phyloP scores from a whole-genome alignment of 2,888 invertebrate genomes.

The Philopedon plagiatum region DNA sequence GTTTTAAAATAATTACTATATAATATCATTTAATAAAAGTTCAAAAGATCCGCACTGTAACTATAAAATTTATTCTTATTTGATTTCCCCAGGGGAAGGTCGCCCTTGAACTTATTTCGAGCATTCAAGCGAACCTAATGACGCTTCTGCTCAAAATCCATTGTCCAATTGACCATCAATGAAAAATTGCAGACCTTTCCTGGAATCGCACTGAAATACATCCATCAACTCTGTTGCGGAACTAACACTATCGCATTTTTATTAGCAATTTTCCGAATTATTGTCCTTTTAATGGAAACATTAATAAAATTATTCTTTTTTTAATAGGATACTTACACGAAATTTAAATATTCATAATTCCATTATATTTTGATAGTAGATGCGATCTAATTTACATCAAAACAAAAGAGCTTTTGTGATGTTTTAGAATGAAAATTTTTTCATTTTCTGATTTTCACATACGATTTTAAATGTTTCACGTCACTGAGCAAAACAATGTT shows the following conservation, averaged over 20 bases:
- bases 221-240: conserved; percentile 26
- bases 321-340: too few relatives aligned
- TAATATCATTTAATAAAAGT: too few relatives aligned
- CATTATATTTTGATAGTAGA: too few relatives aligned
- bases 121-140: conserved; percentile 4
- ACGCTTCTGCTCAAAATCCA: conserved; percentile 1
- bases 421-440: too few relatives aligned
- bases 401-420: too few relatives aligned
- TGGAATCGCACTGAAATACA: conserved; percentile 14
- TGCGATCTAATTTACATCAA: too few relatives aligned
- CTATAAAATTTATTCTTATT: neutral
- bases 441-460: too few relatives aligned
- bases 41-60: neutral
- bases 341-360: too few relatives aligned
- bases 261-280: conserved; percentile 22
- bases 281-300: neutral
- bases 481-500: too few relatives aligned
- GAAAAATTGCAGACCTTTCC: conserved; percentile 21
- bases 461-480: too few relatives aligned
- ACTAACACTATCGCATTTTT: conserved; percentile 21
- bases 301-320: too few relatives aligned
- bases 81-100: neutral
- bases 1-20: too few relatives aligned
- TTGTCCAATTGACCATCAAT: conserved; percentile 29
- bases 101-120: conserved; percentile 15